Evolutionary conservation across 2,888 invertebrate genomes (phyloP), one percentile per base, ranked within the genome.

Genomic region (Synergus umbraculus): DNA sequence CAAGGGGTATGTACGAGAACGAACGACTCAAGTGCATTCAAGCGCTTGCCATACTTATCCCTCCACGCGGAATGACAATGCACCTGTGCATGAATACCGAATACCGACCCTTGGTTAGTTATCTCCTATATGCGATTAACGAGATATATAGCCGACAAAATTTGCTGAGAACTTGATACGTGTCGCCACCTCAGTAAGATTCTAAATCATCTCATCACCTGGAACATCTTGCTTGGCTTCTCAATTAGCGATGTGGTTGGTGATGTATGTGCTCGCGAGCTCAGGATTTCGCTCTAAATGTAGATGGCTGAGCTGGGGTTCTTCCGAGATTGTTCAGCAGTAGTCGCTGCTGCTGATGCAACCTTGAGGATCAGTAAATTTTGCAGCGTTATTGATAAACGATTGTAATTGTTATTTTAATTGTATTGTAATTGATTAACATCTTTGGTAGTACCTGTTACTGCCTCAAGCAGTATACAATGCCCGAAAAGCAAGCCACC

Each of bases 21-120:
- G 76, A 76, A 76, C 76, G 54, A 66, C 65, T 79, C 79, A 63
- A 79, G 80, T 80, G 81, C 79, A 81, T 81, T 82, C 73, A 80
- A 82, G 67, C 69, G 76, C 60, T 80, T 78, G 37, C 67, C 80
- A 67, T 81, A 79, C 79, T 46, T 79, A 43, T 76, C 41, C 76
- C 64, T 49, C 78, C 63, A 58, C 77, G 69, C 69, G 64, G 78
- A 78, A 84, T 84, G 85, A 85, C 85, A 85, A 85, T 85, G 84
- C 84, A 86, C 84, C 84, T 85, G 85, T 82, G 77, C 83, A 79
- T 83, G 80, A 73, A 73, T 73, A 73, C 73, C 73, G 73, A 73
- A 73, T 73, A 73, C 73, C 73, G 73, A 73, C 12, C 73, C 73
- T 73, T 69, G 69, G 69, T 49, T 69, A 69, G 49, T 69, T 69